A percentile compares a stretch with the other conserved stretches of the same genome.
phyloP scores from a whole-genome alignment of 2,113 vertebrate genomes.

The Brienomyrus longianalis region DNA sequence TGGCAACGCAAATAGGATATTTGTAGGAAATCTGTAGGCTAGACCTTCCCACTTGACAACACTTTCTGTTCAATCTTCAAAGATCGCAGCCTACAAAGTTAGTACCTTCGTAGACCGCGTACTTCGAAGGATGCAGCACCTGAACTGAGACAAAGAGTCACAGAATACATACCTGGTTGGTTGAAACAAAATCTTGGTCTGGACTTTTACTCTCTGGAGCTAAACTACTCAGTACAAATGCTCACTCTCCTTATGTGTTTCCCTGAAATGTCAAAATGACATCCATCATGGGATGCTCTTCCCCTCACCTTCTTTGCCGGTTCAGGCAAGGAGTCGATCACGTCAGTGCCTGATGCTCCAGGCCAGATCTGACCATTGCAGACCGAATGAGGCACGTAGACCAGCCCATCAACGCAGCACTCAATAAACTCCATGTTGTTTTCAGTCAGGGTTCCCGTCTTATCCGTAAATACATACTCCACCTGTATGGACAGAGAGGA shows the following conservation, averaged over 20 bases:
- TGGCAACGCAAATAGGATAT: background rate
- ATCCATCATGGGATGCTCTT: background rate
- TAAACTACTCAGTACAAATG: background rate
- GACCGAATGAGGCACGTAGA: slow-evolving; percentile 78
- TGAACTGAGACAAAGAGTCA: background rate
- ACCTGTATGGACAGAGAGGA: slow-evolving; percentile 60
- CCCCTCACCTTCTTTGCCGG: slow-evolving; percentile 59
- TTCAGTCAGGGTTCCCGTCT: slow-evolving; percentile 92
- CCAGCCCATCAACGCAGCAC: slow-evolving; percentile 87
- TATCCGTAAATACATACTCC: slow-evolving; percentile 96
- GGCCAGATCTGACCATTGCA: slow-evolving; percentile 89
- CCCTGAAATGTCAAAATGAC: background rate
- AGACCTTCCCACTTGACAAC: background rate
- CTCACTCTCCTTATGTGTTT: background rate
- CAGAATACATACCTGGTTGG: background rate
- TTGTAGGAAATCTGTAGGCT: background rate
- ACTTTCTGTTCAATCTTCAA: background rate
- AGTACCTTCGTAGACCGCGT: background rate
- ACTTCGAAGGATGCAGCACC: background rate
- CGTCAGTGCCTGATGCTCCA: slow-evolving; percentile 71
- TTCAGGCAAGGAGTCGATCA: slow-evolving; percentile 88
- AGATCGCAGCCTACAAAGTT: too few relatives aligned
- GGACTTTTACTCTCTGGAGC: background rate
- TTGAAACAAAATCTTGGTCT: background rate
- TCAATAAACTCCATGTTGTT: slow-evolving; percentile 98